Percentiles rank a stretch among this genome's conserved stretches.
Evolutionary conservation across 2,113 vertebrate genomes (phyloP).

Genomic region (Vulpes lagopus): DNA sequence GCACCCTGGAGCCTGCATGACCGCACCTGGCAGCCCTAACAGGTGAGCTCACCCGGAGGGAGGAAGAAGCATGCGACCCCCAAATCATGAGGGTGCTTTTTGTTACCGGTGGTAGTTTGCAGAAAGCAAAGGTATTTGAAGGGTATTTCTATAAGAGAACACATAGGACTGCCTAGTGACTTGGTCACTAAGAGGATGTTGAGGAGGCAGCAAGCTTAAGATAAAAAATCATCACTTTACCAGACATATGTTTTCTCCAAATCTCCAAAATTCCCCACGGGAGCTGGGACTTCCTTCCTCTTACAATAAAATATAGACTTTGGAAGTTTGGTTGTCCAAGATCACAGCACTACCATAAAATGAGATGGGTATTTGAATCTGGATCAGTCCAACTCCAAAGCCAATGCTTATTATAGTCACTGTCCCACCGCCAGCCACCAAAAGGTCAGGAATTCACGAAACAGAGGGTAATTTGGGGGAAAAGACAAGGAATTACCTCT

Average conservation of each 20-base stretch:
- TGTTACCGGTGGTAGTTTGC: not conserved
- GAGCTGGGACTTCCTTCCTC: not conserved
- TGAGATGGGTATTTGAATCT: not conserved
- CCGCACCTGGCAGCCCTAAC: not conserved
- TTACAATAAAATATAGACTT: not conserved
- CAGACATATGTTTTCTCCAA: not conserved
- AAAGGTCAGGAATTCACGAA: not conserved
- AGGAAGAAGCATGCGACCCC: not conserved
- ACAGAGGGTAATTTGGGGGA: not conserved
- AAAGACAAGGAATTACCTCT: not conserved
- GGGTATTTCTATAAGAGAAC: not conserved
- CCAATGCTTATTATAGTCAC: too few species aligned
- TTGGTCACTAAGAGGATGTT: not conserved
- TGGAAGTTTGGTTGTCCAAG: not conserved
- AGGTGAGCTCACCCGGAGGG: not conserved
- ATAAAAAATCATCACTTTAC: not conserved
- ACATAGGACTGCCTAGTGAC: too few species aligned
- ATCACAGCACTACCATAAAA: not conserved
- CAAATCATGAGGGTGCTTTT: not conserved
- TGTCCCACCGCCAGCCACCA: not conserved
- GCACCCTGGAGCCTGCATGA: not conserved
- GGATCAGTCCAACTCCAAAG: not conserved
- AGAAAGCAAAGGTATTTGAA: not conserved
- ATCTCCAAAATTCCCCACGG: not conserved
- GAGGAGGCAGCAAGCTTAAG: not conserved